Conservation (phyloP, 2,888 invertebrate genomes). For the Belgica antarctica region DNA sequence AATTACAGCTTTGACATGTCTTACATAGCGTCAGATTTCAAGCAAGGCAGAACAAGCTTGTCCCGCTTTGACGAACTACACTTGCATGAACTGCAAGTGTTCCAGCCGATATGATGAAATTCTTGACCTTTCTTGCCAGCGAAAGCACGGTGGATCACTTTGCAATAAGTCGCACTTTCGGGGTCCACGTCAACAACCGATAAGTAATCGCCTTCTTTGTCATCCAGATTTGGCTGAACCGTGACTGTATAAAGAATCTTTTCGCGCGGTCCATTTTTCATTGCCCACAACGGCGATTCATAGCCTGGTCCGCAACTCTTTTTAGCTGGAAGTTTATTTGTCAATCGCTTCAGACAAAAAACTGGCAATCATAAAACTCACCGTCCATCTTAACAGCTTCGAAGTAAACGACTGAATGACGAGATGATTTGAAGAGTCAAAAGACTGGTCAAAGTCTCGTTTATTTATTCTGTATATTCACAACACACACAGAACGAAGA, state of each 20-base stretch:
- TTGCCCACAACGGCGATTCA: slow-evolving; percentile 76
- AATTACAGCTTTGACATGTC: not conserved
- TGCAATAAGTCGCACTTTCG: slow-evolving; percentile 74
- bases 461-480: too few species aligned
- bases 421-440: too few species aligned
- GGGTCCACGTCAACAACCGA: slow-evolving; percentile 92
- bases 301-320: slow-evolving; percentile 65
- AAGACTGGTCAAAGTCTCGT: too few species aligned
- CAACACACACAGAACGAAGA: too few species aligned
- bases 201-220: slow-evolving; percentile 77
- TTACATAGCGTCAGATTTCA: slow-evolving; percentile 73
- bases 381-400: not conserved
- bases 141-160: slow-evolving; percentile 82
- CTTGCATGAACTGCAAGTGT: slow-evolving; percentile 92
- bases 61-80: slow-evolving; percentile 59
- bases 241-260: slow-evolving; percentile 87
- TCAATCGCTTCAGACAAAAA: not conserved
- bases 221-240: slow-evolving; percentile 67
- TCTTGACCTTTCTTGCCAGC: slow-evolving; percentile 80
- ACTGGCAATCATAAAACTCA: not conserved
- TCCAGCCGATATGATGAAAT: slow-evolving; percentile 96
- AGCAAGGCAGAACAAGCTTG: slow-evolving; percentile 76
- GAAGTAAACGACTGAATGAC: not conserved
- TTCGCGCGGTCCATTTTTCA: slow-evolving; percentile 77
- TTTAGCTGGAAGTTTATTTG: not conserved